A percentile compares a stretch with the other conserved stretches of the same genome.
Evolutionary conservation across 2,797 vertebrate genomes (phyloP).

Genomic region (Thunnus albacares): DNA sequence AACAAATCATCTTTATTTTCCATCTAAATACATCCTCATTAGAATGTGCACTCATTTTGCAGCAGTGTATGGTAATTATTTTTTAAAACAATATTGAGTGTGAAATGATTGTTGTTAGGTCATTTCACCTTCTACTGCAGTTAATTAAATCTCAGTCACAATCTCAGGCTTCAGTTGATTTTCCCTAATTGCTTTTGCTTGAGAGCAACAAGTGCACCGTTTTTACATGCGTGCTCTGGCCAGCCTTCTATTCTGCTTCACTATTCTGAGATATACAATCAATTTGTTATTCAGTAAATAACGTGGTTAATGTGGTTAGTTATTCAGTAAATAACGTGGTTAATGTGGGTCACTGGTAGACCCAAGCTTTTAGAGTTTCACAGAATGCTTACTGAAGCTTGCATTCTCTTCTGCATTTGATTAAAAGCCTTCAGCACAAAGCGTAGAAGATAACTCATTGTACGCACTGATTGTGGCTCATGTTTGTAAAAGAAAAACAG

Average conservation of each 20-base stretch:
- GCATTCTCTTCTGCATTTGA: background rate
- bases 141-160: slow-evolving; percentile 36
- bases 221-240: slow-evolving; percentile 21
- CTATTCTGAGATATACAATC: slow-evolving; percentile 31
- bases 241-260: slow-evolving; percentile 25
- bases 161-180: slow-evolving; percentile 40
- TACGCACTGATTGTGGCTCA: background rate
- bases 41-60: too few species aligned
- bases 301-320: background rate
- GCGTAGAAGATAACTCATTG: background rate
- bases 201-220: slow-evolving; percentile 6
- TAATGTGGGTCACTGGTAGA: background rate
- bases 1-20: background rate
- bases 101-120: background rate
- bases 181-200: slow-evolving; percentile 38
- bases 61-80: too few species aligned
- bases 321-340: background rate
- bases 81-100: too few species aligned
- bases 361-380: background rate
- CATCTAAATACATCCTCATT: too few species aligned
- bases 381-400: slow-evolving; percentile 4
- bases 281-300: slow-evolving; percentile 17
- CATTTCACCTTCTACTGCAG: slow-evolving; percentile 15
- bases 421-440: slow-evolving; percentile 4
- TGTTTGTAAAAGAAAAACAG: background rate